Percentiles rank a stretch among this genome's conserved stretches.
Evolutionary conservation across 1,140 invertebrate genomes (phyloP).

Genomic region (Coptotermes formosanus): DNA sequence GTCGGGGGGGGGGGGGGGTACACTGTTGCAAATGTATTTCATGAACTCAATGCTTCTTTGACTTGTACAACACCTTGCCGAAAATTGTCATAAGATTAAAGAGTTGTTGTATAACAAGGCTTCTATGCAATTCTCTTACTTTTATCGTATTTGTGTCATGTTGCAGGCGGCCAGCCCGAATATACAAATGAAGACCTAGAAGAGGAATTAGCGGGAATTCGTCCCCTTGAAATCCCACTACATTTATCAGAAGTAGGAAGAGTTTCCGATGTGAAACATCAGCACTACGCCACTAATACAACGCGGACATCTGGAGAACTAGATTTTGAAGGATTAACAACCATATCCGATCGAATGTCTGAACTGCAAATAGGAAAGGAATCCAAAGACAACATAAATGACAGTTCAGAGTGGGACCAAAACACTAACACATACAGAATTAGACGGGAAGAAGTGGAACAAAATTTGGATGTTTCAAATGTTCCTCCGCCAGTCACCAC

Average conservation of each 20-base stretch:
- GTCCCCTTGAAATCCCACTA: slow-evolving; percentile 9
- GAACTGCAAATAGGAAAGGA: background rate
- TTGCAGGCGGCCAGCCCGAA: background rate
- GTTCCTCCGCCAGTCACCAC: background rate
- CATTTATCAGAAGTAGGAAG: background rate
- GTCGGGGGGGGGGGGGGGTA: too few relatives aligned
- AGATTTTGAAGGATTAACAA: background rate
- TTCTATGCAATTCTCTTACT: too few relatives aligned
- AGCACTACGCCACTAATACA: background rate
- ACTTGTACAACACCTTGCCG: too few relatives aligned
- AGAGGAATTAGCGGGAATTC: background rate
- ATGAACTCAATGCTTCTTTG: too few relatives aligned
- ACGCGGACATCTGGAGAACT: background rate
- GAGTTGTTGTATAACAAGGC: too few relatives aligned
- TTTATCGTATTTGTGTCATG: background rate
- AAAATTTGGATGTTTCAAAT: background rate
- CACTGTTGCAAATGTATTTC: too few relatives aligned
- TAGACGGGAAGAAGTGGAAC: background rate
- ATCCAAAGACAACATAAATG: background rate
- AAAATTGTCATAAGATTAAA: too few relatives aligned
- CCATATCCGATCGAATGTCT: background rate
- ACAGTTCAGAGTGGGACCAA: background rate
- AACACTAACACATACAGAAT: background rate
- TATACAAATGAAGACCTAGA: slow-evolving; percentile 18
- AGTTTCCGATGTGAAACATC: background rate